Percentiles rank a stretch among this genome's conserved stretches.
These are phyloP conservation scores for Syndactyla subalaris DNA, from an alignment of 2,797 vertebrate genomes.

Conservation along the genomic window DNA sequence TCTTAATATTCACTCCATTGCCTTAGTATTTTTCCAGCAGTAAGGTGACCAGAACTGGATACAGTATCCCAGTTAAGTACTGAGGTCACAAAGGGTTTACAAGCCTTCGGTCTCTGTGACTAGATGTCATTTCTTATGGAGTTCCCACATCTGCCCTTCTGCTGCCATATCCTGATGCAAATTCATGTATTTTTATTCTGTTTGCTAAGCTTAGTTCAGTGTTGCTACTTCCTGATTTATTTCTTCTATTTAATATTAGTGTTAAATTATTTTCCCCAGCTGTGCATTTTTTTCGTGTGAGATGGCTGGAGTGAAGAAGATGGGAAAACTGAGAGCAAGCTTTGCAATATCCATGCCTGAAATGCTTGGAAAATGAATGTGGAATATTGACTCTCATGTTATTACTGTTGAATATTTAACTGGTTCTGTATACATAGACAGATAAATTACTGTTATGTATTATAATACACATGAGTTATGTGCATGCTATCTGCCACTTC, in stretches of 20 bases:
- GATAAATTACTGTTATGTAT: neutral
- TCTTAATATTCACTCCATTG: neutral
- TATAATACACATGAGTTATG: neutral
- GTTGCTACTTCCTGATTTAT: neutral
- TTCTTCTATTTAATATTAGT: neutral
- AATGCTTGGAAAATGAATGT: constrained; percentile 3
- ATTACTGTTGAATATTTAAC: neutral
- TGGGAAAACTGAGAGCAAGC: neutral
- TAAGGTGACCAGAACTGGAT: neutral
- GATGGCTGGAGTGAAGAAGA: neutral
- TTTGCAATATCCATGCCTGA: neutral
- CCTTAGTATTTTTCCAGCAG: neutral
- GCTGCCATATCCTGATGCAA: neutral
- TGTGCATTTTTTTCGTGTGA: neutral
- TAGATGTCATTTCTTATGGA: neutral
- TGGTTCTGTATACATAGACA: neutral
- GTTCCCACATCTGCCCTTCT: neutral
- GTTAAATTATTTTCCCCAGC: neutral
- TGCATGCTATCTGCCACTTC: neutral
- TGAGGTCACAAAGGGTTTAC: neutral
- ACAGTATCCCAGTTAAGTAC: neutral
- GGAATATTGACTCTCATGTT: neutral
- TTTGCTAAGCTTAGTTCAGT: neutral
- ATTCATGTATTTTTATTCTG: neutral
- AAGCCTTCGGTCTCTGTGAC: neutral